Evolutionary conservation across 2,113 vertebrate species (phyloP).

Genomic region (Ramphastos sulfuratus): DNA sequence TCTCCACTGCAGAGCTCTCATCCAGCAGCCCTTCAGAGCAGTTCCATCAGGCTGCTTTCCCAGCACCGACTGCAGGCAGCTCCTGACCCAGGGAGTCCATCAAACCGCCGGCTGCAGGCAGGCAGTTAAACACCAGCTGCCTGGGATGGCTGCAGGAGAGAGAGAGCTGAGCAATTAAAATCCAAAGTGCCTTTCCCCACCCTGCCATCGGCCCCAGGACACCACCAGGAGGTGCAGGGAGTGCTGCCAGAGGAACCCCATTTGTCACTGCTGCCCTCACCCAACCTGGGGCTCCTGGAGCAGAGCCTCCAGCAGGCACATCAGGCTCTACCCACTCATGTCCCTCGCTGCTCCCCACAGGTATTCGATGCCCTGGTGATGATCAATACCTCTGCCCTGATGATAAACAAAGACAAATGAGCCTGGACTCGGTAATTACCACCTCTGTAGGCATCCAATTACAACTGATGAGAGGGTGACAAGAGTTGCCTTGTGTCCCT

Average conservation of each 20-base stretch:
- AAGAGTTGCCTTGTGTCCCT: background rate
- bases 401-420: constrained; percentile 77
- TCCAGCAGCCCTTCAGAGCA: too few relatives aligned
- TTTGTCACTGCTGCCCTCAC: background rate
- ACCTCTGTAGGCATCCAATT: constrained; percentile 63
- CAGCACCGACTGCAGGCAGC: background rate
- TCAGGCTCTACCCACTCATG: constrained; percentile 60
- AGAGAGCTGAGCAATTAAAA: background rate
- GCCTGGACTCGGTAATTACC: constrained; percentile 66
- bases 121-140: background rate
- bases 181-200: fast-evolving
- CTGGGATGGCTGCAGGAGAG: background rate
- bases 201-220: fast-evolving
- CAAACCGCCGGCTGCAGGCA: background rate
- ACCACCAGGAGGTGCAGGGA: background rate
- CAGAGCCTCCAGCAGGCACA: background rate
- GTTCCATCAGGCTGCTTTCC: too few relatives aligned
- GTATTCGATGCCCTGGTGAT: constrained; percentile 35
- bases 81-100: background rate
- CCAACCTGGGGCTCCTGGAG: background rate
- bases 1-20: too few relatives aligned
- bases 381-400: constrained; percentile 67
- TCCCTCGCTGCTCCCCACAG: constrained; percentile 24
- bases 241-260: background rate
- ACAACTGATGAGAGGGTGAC: constrained; percentile 48